Evolutionary conservation across 2,113 vertebrate species (phyloP), one percentile per base, ranked within the genome.

Genomic region (Morone saxatilis): DNA sequence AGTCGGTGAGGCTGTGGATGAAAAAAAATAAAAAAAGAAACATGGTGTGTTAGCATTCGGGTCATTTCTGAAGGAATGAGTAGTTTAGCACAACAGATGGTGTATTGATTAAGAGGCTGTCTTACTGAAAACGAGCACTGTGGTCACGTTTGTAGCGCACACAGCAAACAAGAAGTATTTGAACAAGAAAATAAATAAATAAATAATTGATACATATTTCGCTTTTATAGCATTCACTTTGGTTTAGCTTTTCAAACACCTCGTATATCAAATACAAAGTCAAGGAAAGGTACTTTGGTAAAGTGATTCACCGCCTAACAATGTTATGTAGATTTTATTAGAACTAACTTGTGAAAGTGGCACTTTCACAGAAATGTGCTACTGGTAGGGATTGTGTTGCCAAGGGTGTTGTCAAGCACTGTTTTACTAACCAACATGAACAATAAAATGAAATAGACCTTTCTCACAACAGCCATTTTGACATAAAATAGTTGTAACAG

Each of bases 1-100:
- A 0, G 96, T 96, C 4, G 98, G 98, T 20, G 98, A 97, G 13
- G 98, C 98, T 99, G 96, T 76, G 4, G 76, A 82, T 3, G 76
- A 82, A 11, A 6, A 2, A 51, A 51, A 25, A 11, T 1, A 31
- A 59, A 80, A 68, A 69, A 60, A 59, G 41, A 40, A 40, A 76
- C 48, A 76, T 31, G 53, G 38, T 0, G 7, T 0, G 66, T 91
- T 82, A 90, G 75, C 71, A 83, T 84, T 81, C 80, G 7, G 65
- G 60, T 76, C 36, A 40, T 67, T 75, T 81, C 62, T 56, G n/a
- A 56, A 57, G 78, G 63, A 80, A 83, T 66, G 73, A 71, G 84
- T 65, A 70, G 68, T 78, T 82, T 71, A 82, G 72, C 60, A 63
- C 56, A 54, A 74, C 84, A 80, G 78, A 88, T 86, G 75, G 84